Base-by-base conservation (phyloP, 2,797 vertebrate species). In the Parotocinclus haroldoi region DNA sequence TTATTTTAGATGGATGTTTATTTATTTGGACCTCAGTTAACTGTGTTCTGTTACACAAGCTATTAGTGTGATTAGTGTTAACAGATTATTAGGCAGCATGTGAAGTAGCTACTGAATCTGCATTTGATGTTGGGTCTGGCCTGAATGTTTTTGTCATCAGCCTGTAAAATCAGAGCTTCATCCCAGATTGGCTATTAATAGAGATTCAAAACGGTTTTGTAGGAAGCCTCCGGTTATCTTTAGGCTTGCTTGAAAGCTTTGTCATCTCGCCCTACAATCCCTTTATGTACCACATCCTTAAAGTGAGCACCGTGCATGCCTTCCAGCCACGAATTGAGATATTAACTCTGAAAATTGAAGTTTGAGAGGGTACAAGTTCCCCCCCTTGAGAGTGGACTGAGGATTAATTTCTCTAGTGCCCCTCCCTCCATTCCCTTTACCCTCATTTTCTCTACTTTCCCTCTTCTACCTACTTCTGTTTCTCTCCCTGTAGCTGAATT, bases 301-400 rank as follows among this genome's bases (percentile, higher is more conserved):
- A 88, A 85, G 63, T 45, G 65, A 69, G 83, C 81, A 76, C 45
- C 74, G 74, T 75, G 81, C 85, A 84, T 81, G 83, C 85, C 84
- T 89, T 80, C 80, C 78, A 85, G 84, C 76, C 81, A 80, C 84
- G 79, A 81, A 82, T 79, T 77, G 78, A 87, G 85, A 88, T 87
- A 88, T 89, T 85, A 89, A 89, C 86, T 88, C 82, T 71, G 80
- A 86, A 83, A 87, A 85, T 83, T 80, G 81, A 86, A 83, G 82
- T 88, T 86, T 84, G 79, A 84, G 82, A 83, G 79, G 82, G 82
- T 89, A 87, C 87, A 87, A 88, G 84, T 86, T 86, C 72, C 82
- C 80, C n/a, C 86, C 87, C 83, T 80, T 84, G 86, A 82, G 83
- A 89, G 80, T 80, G 79, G 77, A 88, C 82, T 83, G 83, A 85